Evolutionary conservation across 2,888 invertebrate genomes (phyloP), one percentile per base, ranked within the genome.

Genomic region (Volucella zonaria): DNA sequence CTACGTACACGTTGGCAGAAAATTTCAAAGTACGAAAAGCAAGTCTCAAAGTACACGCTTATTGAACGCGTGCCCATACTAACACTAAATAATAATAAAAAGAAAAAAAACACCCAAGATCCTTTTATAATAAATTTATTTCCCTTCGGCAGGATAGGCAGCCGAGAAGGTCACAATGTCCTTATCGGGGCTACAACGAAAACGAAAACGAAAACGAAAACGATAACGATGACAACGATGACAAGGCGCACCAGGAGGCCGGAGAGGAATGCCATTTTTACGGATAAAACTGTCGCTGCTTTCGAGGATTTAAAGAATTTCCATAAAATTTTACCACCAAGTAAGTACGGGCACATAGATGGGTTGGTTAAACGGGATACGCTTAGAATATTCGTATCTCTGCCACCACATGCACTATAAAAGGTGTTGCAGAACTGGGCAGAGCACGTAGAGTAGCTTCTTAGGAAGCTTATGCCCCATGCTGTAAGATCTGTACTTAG

Each of bases 231-330:
- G 9, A 31, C 14, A 51, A n/a, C 56, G 40, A 12, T 10, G 51
- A 59, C 45, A 8, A 43, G 43, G 9, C 56, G 1, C 1, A 31
- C 31, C 31, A 31, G 31, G 31, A 31, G 31, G 31, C 31, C 31
- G 6, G 31, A 31, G 49, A 38, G 47, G 31, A 81, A 76, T 71
- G 62, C 54, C 40, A 75, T 66, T 75, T 75, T 83, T 49, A 70
- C 59, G 75, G 83, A 79, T 83, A 83, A 75, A 54, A 42, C 74
- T 51, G 83, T 67, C 54, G 66, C 68, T 66, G 64, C 70, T 49
- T 66, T 66, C 56, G 59, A 68, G 76, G 81, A 85, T 81, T 81
- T 85, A 15, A 66, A 76, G 71, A 76, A 81, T 81, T 71, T 76
- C 31, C 80, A 85, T 49, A 76, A 76, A 61, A 45, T 77, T 42